Base-by-base conservation (phyloP, 2,113 vertebrate species). In the Odocoileus virginianus region DNA sequence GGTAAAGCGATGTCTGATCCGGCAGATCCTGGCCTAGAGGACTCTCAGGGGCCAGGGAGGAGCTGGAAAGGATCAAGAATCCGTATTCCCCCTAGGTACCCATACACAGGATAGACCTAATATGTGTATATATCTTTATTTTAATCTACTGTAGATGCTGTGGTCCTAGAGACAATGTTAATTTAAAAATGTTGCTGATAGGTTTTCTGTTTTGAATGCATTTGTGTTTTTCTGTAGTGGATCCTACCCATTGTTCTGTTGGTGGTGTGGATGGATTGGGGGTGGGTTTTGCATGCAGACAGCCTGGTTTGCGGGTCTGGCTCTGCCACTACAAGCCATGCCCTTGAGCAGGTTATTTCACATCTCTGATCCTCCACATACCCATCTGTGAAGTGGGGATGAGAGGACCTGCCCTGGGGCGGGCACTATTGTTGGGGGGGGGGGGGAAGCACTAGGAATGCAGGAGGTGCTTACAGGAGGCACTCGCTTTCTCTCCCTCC, bases 361-460 rank as follows among this genome's bases (percentile, higher is more conserved):
- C 13, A 6, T 25, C 36, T 30, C 45, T 7, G 14, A 61, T 5
- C 47, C 60, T 33, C 58, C 0, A 0, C 4, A 50, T 74, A 16
- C 47, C 52, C 21, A 30, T 36, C 45, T 54, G 43, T 60, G n/a
- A 52, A 45, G 17, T 15, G 74, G 47, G 28, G 47, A 2, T 25
- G 10, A 9, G 1, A 13, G 33, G 55, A 28, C 10, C 52, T 16
- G 10, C 16, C 45, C 47, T 3, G 0, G 15, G 55, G 14, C 1
- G 2, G 21, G 30, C 11, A 10, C 7, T 21, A 2, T 11, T 8
- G 19, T 7, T 36, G 40, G 16, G 6, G 21, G 1, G 8, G 5
- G 2, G 28, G 28, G 36, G 36, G 36, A 36, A 1, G 30, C 40
- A 25, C 23, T 43, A 0, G 0, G 12, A 17, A 30, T 12, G 10